These are phyloP conservation scores for Sinhomidia bicolor DNA, from an alignment of 2,888 invertebrate species.

Conservation along the genomic window DNA sequence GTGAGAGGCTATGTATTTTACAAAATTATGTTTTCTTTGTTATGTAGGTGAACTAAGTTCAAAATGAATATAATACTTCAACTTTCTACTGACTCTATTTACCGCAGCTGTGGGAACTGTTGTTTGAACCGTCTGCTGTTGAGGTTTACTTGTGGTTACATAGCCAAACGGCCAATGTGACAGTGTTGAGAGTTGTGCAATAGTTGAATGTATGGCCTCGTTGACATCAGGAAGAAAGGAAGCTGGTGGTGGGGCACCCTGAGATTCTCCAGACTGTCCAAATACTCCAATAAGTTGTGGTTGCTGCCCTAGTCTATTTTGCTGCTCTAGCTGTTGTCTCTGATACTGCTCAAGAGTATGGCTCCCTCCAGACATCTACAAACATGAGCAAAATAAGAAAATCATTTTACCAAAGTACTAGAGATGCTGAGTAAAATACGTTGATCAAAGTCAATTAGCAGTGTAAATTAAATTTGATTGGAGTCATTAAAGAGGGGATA, in stretches of 20 bases:
- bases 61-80: neutral
- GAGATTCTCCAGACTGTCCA: conserved; percentile 18
- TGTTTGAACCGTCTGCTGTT: neutral
- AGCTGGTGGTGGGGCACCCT: conserved; percentile 52
- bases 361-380: conserved; percentile 2
- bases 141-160: conserved; percentile 48
- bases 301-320: neutral
- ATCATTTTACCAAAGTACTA: neutral
- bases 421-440: neutral
- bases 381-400: neutral
- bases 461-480: conserved; percentile 32
- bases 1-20: too few relatives aligned
- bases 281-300: neutral
- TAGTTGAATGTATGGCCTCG: conserved; percentile 53
- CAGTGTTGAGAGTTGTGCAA: conserved; percentile 62
- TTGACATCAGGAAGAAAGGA: conserved; percentile 59
- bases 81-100: neutral
- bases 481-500: neutral
- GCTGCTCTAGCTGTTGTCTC: neutral
- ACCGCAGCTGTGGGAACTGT: neutral
- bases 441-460: conserved; percentile 18
- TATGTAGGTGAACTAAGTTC: neutral
- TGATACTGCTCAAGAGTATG: neutral
- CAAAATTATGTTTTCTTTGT: conserved; percentile 10
- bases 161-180: conserved; percentile 70